Conservation (phyloP, 2,797 vertebrate species). For the Buceros bicornis region DNA sequence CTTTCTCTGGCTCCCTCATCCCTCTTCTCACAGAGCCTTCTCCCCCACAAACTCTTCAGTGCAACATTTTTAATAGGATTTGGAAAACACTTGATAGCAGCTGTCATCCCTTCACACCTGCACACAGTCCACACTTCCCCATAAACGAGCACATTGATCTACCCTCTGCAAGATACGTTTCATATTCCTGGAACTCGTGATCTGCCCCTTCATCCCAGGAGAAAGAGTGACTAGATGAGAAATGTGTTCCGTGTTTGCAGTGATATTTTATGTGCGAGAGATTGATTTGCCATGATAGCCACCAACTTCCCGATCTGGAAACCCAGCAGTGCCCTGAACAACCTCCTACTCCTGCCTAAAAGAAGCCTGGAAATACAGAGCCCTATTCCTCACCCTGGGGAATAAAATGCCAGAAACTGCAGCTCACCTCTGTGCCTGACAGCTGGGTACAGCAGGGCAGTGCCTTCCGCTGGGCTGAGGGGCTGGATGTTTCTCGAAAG, state of each 20-base stretch:
- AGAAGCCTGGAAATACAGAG: background rate
- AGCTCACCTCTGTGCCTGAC: background rate
- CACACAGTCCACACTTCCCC: background rate
- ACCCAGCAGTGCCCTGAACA: background rate
- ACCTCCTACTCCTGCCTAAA: background rate
- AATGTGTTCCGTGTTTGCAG: background rate
- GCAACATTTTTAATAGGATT: background rate
- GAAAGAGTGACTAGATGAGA: slow-evolving; percentile 9
- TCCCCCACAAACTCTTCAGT: background rate
- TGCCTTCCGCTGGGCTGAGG: background rate
- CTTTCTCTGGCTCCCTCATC: background rate
- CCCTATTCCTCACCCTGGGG: background rate
- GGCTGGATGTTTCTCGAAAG: background rate
- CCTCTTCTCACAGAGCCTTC: background rate
- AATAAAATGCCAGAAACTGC: background rate
- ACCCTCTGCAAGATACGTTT: background rate
- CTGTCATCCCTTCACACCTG: background rate
- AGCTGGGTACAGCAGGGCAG: background rate
- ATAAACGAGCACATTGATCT: background rate
- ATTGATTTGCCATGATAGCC: slow-evolving; percentile 17
- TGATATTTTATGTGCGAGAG: slow-evolving; percentile 6
- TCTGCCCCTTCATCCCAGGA: slow-evolving; percentile 21
- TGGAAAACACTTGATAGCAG: background rate
- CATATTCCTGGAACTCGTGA: background rate
- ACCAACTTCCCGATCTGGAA: background rate